These are phyloP conservation scores for Pegoplata infirma DNA, from an alignment of 2,888 invertebrate genomes.

Conservation along the genomic window DNA sequence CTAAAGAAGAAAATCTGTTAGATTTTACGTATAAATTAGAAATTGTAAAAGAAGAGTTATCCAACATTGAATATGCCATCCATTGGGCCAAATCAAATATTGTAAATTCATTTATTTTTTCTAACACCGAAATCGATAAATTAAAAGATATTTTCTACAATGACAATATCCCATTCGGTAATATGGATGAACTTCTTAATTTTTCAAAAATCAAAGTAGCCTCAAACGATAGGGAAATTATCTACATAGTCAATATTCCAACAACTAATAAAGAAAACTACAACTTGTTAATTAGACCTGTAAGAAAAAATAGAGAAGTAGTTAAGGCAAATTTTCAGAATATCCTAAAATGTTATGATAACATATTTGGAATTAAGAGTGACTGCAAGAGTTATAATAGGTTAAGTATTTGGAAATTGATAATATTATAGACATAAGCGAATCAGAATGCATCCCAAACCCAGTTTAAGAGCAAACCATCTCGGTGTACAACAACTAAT, in stretches of 20 bases:
- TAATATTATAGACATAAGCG: neutral
- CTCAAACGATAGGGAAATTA: neutral
- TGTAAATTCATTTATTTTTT: conserved; percentile 1
- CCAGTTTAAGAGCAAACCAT: no score
- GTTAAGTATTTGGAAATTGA: conserved; percentile 25
- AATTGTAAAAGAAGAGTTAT: conserved; percentile 42
- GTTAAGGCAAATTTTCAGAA: neutral
- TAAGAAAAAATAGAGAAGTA: neutral
- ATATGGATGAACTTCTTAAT: neutral
- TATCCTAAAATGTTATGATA: conserved; percentile 32
- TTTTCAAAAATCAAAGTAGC: neutral
- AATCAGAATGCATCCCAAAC: no score
- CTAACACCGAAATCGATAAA: neutral
- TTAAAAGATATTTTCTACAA: neutral
- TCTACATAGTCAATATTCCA: neutral
- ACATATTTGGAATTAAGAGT: conserved; percentile 25
- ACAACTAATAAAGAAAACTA: neutral
- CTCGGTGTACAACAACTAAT: no score
- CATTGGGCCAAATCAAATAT: conserved; percentile 51
- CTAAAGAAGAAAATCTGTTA: neutral
- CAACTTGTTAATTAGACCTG: neutral
- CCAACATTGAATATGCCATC: conserved; percentile 46
- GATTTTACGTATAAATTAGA: conserved; percentile 7
- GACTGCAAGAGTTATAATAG: neutral
- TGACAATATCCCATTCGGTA: neutral